Conservation (phyloP, 92 coral and sea anemone genomes). For the Micromussa lordhowensis region DNA sequence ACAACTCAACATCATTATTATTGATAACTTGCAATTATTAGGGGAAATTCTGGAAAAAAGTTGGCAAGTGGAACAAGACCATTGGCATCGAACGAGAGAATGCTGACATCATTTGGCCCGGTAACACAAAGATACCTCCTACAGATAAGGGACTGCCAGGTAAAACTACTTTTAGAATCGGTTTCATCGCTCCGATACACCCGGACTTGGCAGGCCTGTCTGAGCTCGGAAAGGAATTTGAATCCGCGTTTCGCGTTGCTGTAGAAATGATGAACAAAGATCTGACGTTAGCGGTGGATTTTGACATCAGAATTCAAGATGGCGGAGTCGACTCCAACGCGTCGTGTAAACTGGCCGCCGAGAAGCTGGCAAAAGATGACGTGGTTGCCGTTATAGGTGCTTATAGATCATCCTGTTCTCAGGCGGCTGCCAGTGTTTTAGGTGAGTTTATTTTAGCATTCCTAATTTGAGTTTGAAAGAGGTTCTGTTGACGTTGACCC, state of each 20-base stretch:
- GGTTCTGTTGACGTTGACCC: not conserved
- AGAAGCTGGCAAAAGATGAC: conserved; percentile 83
- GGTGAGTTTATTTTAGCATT: conserved; percentile 59
- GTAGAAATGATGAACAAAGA: conserved; percentile 98
- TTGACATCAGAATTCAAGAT: conserved; percentile 82
- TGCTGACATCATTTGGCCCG: conserved; percentile 86
- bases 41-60: conserved; percentile 77
- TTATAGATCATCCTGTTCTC: conserved; percentile 90
- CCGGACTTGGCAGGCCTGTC: conserved; percentile 91
- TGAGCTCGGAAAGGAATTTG: conserved; percentile 87
- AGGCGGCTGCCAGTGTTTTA: conserved; percentile 86
- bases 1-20: too few relatives aligned
- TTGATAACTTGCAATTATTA: conserved; percentile 14
- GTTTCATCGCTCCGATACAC: conserved; percentile 91
- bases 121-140: conserved; percentile 85
- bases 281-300: conserved; percentile 86
- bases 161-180: conserved; percentile 93
- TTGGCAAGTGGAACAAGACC: conserved; percentile 89
- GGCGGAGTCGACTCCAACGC: conserved; percentile 83
- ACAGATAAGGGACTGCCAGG: conserved; percentile 97
- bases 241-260: conserved; percentile 84
- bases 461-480: not conserved
- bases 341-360: conserved; percentile 87
- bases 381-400: conserved; percentile 98
- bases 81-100: conserved; percentile 80